Evolutionary conservation across 2,797 vertebrate species (phyloP).

Genomic region (Coregonus suidteri): DNA sequence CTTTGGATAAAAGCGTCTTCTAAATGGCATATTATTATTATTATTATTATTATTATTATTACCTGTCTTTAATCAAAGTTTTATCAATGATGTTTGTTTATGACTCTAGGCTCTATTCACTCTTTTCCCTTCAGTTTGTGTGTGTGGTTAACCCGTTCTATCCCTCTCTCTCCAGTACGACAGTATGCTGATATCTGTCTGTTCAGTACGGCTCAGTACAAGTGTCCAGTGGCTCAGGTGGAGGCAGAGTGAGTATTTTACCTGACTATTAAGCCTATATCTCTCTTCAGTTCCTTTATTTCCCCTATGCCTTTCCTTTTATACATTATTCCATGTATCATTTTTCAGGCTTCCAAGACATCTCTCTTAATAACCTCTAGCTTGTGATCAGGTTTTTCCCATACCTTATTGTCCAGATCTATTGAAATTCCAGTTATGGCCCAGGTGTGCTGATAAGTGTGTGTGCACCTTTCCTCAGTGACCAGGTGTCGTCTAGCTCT

Average conservation of each 20-base stretch:
- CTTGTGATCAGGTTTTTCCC: not conserved
- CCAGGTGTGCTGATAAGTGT: not conserved
- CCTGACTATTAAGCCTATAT: not conserved
- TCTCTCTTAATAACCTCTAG: not conserved
- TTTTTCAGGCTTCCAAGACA: not conserved
- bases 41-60: too few relatives aligned
- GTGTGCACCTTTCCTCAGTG: constrained; percentile 68
- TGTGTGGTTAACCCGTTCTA: not conserved
- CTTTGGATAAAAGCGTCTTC: too few relatives aligned
- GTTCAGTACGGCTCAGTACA: constrained; percentile 97
- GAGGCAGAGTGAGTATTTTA: constrained; percentile 89
- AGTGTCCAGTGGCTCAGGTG: constrained; percentile 91
- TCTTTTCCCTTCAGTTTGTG: not conserved
- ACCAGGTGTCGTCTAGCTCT: constrained; percentile 92
- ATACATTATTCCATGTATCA: not conserved
- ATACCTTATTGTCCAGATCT: not conserved
- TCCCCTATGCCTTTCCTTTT: not conserved
- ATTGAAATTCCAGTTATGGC: not conserved
- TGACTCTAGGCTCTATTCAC: not conserved
- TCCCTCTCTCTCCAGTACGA: constrained; percentile 78
- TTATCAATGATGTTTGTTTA: not conserved
- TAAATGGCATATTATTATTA: too few relatives aligned
- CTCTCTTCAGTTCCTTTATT: not conserved
- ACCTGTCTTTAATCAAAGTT: too few relatives aligned
- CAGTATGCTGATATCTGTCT: constrained; percentile 97